Base-by-base conservation (phyloP, 2,888 invertebrate genomes). In the Protodeltote pygarga region DNA sequence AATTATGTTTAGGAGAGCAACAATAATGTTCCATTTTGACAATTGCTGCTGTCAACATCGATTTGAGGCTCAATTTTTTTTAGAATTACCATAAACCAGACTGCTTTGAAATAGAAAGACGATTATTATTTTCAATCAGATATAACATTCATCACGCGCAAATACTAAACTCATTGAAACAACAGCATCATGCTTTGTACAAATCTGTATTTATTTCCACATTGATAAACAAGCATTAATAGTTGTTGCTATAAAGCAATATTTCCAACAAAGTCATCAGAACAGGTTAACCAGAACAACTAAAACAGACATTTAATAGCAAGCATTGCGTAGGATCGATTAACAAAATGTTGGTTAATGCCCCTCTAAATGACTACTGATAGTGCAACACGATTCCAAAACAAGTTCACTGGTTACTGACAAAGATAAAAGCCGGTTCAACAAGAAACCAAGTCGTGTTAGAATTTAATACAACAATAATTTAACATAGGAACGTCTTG, bases 311-410 rank as follows among this genome's bases (percentile, higher is more conserved):
- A 38, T 51, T 54, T 52, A 71, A 63, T 50, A 47, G 62, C 49
- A 29, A 42, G 34, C 53, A 61, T 58, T 62, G 52, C 33, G 24
- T 57, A n/a, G n/a, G n/a, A 57, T 64, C 54, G 53, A 68, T 64
- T 68, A 73, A 62, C 60, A 40, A 70, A 71, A 62, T 69, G 61
- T 75, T 65, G 66, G 70, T 75, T 73, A 75, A 77, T 71, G 62
- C 57, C 34, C 41, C 21, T 67, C 47, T 47, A 47, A 71, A 73
- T 72, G 58, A 53, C 58, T 48, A 25, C 31, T 40, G 65, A 68
- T 68, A 66, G 32, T 41, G 33, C 34, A 51, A 24, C 41, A 48
- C 23, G 20, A 24, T 52, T 53, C 45, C 24, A 20, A 53, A 60
- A 68, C 52, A n/a, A 41, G 53, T 54, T 53, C 21, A 28, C 20